These are phyloP conservation scores for Rhizoglyphus robini DNA, from an alignment of 1,140 invertebrate species.

Conservation along the genomic window DNA sequence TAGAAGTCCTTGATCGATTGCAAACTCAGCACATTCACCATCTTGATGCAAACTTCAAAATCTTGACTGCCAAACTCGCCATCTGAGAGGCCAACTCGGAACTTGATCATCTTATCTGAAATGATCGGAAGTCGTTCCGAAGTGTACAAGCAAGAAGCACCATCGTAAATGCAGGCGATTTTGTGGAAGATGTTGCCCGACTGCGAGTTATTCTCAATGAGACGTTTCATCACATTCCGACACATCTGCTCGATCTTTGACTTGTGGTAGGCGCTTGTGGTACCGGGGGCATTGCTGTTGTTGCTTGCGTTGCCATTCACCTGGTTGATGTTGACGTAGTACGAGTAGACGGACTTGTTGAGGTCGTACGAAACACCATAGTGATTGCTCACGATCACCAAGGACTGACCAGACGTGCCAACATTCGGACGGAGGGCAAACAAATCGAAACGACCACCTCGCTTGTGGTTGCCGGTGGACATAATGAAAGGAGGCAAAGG, in stretches of 20 bases:
- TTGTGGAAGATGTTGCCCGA: constrained; percentile 8
- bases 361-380: background rate
- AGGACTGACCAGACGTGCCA: background rate
- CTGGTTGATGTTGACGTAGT: constrained; percentile 9
- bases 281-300: background rate
- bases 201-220: background rate
- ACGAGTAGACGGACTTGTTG: background rate
- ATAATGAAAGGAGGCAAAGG: too few relatives aligned
- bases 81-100: background rate
- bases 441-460: constrained; percentile 13
- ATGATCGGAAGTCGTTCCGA: constrained; percentile 2
- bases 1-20: constrained; percentile 7
- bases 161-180: background rate
- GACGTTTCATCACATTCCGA: constrained; percentile 1
- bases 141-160: background rate
- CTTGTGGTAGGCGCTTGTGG: background rate
- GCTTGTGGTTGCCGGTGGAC: background rate
- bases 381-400: background rate
- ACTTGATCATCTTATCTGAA: constrained; percentile 4
- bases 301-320: background rate
- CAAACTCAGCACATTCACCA: background rate
- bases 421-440: background rate
- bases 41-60: constrained; percentile 9
- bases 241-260: background rate
- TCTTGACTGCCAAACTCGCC: background rate